Evolutionary conservation across 2,113 vertebrate genomes (phyloP), one percentile per base, ranked within the genome.

Genomic region (Pomatorhinus ruficollis): DNA sequence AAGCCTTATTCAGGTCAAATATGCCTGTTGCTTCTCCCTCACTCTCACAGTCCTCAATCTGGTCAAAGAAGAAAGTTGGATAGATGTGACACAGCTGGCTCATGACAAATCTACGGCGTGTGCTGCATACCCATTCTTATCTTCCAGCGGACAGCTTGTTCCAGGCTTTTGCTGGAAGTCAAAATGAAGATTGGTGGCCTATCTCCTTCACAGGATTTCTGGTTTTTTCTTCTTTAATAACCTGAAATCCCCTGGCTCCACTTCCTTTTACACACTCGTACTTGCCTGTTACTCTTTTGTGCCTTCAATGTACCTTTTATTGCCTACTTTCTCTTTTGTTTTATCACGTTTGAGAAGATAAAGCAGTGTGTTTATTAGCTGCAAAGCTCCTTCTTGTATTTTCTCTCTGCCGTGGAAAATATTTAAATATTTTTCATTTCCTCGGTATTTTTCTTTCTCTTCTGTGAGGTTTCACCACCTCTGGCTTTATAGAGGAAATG

Each of bases 1-100:
- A 92, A 93, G 40, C 70, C 59, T 92, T 88, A 86, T 83, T 86
- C 47, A 92, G 90, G 90, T 95, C 85, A 88, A 83, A 93, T 72
- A 33, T 5, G 5, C 45, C 75, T 70, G 45, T 69, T 94, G 82
- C 42, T 86, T 88, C 54, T 83, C 57, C 19, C 25, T 90, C 57
- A 35, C 54, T 71, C 20, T 18, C 40, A 35, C 14, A 65, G 31
- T 12, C 37, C 35, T 89, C 28, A 3, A 7, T 71, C 24, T 70
- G 45, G 53, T 31, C 45, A 45, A 65, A 79, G 77, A 44, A 64
- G 22, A 81, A 77, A 37, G 68, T 35, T 47, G 52, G 90, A 47
- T 22, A 39, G 30, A 56, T 83, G 57, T 72, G 57, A 35, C 79
- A 77, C 23, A 80, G 11, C 49, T 72, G 83, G 24, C 31, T 72